Conservation (phyloP, 2,797 vertebrate species). For the Enteromius viviparus region DNA sequence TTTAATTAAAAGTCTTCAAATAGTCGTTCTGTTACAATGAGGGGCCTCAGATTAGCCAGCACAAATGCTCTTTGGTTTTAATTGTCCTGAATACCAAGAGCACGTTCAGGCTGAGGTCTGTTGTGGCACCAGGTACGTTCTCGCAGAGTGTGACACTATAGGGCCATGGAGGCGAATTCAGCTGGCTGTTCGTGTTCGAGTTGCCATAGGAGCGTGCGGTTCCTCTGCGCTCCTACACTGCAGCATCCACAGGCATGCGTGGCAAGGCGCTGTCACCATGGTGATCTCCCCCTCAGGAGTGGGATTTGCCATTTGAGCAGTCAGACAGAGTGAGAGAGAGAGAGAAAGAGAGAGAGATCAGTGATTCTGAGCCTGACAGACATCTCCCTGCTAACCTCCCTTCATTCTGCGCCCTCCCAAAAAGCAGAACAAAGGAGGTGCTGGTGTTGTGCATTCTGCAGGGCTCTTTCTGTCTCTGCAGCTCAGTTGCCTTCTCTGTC, state of each 20-base stretch:
- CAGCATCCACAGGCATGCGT: slow-evolving; percentile 73
- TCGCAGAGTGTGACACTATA: slow-evolving; percentile 43
- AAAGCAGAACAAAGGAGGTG: slow-evolving; percentile 65
- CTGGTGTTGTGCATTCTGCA: slow-evolving; percentile 61
- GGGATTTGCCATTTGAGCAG: slow-evolving; percentile 68
- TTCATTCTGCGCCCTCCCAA: slow-evolving; percentile 49
- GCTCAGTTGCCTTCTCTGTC: slow-evolving; percentile 35
- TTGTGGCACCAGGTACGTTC: slow-evolving; percentile 44
- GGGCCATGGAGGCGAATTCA: slow-evolving; percentile 29
- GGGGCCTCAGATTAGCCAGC: slow-evolving; percentile 14
- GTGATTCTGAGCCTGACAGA: slow-evolving; percentile 63
- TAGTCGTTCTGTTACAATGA: slow-evolving; percentile 12
- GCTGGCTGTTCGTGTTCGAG: slow-evolving; percentile 52
- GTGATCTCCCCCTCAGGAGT: slow-evolving; percentile 75
- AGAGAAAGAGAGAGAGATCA: slow-evolving; percentile 50
- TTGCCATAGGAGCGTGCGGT: slow-evolving; percentile 62
- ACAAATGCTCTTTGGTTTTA: slow-evolving; percentile 49
- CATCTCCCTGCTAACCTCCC: slow-evolving; percentile 51
- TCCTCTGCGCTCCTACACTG: slow-evolving; percentile 72
- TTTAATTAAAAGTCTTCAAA: slow-evolving; percentile 42
- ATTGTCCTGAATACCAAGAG: slow-evolving; percentile 52
- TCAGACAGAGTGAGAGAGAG: slow-evolving; percentile 55
- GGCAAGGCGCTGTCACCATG: slow-evolving; percentile 79
- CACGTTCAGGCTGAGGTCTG: slow-evolving; percentile 30
- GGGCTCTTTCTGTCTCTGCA: slow-evolving; percentile 58